Conservation (phyloP, 2,113 vertebrate genomes). For the Epinephelus moara region DNA sequence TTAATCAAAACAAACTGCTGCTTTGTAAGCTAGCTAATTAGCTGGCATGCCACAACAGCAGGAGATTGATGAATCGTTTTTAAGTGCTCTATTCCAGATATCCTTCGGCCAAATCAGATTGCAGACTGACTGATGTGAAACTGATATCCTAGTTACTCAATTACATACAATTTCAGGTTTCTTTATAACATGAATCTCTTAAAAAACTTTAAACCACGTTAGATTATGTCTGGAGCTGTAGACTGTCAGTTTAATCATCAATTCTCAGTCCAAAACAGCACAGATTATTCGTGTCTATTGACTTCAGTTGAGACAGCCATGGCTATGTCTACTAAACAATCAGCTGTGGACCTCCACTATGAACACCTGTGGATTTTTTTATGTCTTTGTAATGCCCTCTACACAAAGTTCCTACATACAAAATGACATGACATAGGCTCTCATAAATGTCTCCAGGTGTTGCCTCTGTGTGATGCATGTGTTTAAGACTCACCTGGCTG, state of each 20-base stretch:
- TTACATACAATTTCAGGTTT: not conserved
- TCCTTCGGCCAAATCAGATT: slow-evolving; percentile 11
- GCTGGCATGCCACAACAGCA: slow-evolving; percentile 1
- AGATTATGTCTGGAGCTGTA: not conserved
- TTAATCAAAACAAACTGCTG: slow-evolving; percentile 19
- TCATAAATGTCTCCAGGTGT: slow-evolving; percentile 24
- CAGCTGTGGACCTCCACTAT: slow-evolving; percentile 44
- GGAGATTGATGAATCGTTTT: slow-evolving; percentile 7
- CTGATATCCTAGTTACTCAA: slow-evolving; percentile 4
- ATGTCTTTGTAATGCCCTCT: slow-evolving; percentile 10
- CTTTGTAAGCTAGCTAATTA: not conserved
- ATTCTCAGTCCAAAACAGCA: not conserved
- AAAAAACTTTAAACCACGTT: not conserved
- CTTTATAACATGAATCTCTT: not conserved
- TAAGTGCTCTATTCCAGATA: slow-evolving; percentile 19
- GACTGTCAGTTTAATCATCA: not conserved
- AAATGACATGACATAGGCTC: not conserved
- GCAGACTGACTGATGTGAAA: slow-evolving; percentile 11
- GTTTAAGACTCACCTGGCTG: slow-evolving; percentile 93
- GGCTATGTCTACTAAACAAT: slow-evolving; percentile 15
- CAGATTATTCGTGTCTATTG: not conserved
- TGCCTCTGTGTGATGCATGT: slow-evolving; percentile 37
- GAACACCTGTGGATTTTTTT: slow-evolving; percentile 21
- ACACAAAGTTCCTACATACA: not conserved
- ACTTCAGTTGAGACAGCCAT: not conserved